These are phyloP conservation scores for Nephrocerus scutellatus DNA, from an alignment of 2,888 invertebrate species.

Conservation along the genomic window DNA sequence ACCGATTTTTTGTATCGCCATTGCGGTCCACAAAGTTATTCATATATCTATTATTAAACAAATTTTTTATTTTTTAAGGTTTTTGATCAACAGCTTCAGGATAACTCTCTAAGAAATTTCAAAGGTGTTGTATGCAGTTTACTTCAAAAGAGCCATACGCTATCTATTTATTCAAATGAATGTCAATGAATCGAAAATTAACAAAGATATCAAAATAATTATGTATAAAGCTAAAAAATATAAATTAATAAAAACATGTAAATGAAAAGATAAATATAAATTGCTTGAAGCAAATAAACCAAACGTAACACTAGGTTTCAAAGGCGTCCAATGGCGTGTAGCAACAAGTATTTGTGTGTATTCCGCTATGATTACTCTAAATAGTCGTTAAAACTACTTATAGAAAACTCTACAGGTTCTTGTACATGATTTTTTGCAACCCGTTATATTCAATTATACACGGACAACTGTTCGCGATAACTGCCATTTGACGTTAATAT, in stretches of 20 bases:
- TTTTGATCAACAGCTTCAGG: constrained; percentile 47
- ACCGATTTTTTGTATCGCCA: constrained; percentile 1
- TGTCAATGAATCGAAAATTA: neutral
- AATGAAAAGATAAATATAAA: neutral
- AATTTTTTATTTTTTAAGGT: constrained; percentile 29
- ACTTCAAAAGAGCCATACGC: constrained; percentile 25
- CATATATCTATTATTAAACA: neutral
- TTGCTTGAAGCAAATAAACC: too few species aligned
- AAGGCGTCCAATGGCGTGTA: too few species aligned
- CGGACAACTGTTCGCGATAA: too few species aligned
- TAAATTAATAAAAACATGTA: neutral
- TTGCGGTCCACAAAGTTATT: constrained; percentile 5
- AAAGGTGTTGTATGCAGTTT: constrained; percentile 44
- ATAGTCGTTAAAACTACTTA: too few species aligned
- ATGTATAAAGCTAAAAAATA: neutral
- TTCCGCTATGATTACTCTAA: too few species aligned
- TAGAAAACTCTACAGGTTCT: too few species aligned
- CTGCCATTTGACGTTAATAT: too few species aligned
- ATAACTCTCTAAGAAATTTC: constrained; percentile 46
- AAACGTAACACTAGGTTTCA: too few species aligned
- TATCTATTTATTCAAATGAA: neutral
- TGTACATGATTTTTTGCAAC: too few species aligned
- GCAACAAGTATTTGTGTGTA: too few species aligned
- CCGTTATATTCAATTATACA: too few species aligned
- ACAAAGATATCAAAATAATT: neutral